Evolutionary conservation across 2,797 vertebrate species (phyloP), one percentile per base, ranked within the genome.

Genomic region (Siniperca scherzeri): DNA sequence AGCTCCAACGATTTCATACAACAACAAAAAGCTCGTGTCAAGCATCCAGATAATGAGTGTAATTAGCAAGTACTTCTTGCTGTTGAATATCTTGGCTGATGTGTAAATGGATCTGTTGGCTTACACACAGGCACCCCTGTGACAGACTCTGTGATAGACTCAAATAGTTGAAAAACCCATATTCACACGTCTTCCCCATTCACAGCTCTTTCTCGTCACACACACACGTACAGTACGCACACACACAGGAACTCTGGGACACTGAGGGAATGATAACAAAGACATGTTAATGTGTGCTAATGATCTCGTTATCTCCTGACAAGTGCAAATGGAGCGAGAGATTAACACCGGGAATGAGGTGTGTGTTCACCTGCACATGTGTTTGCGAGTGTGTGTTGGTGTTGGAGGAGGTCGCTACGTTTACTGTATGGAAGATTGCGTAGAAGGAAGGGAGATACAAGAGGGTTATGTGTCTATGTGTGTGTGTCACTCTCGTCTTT

Each of bases 241-340:
- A 80, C 40, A 27, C 72, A 89, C 46, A 7, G 71, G 69, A 77
- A 84, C 86, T 71, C 33, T 33, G 84, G 79, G 88, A 87, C 87
- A 82, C 72, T 19, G 60, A 87, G 87, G 65, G 83, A 85, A 92
- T 66, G 90, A 91, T 94, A 91, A 92, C 81, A 92, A 74, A 92
- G 91, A 90, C 88, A 86, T 89, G 92, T 81, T 94, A 94, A 94
- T 94, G 92, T 92, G 77, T 87, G 92, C 91, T 94, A 95, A 95
- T 93, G 92, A 93, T 89, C 90, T 84, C 80, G 83, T 94, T 93
- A 94, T 93, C 91, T 93, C 88, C 88, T 65, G 80, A 91, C 56
- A 86, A 93, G 92, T 93, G 92, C 85, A 94, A 95, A 94, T 92
- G 89, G 88, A 90, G 92, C 73, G 81, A 91, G 85, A 93, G 91